Evolutionary conservation across 1,140 invertebrate genomes (phyloP).

Genomic region (Formica selysi): DNA sequence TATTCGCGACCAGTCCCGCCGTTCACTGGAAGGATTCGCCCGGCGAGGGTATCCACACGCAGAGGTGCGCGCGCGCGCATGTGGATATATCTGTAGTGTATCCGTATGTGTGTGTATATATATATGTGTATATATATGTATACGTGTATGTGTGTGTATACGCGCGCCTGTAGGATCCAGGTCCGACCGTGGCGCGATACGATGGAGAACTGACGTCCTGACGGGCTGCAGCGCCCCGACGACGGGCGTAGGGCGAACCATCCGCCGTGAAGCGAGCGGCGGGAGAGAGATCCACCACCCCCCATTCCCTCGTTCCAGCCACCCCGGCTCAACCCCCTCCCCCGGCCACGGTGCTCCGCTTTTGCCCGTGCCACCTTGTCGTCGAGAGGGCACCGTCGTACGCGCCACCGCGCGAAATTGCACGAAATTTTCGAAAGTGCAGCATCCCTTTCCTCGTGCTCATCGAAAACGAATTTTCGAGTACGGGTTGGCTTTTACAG

Average conservation of each 20-base stretch:
- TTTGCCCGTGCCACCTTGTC: constrained; percentile 52
- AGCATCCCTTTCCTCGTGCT: not conserved
- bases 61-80: constrained; percentile 21
- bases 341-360: constrained; percentile 45
- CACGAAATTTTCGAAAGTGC: constrained; percentile 22
- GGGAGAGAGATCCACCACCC: constrained; percentile 65
- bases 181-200: constrained; percentile 78
- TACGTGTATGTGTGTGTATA: not conserved
- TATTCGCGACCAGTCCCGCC: constrained; percentile 29
- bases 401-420: constrained; percentile 38
- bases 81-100: not conserved
- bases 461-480: constrained; percentile 24
- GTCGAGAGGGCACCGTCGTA: constrained; percentile 61
- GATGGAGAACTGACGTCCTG: constrained; percentile 81
- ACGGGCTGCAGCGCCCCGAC: constrained; percentile 79
- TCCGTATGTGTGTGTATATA: not conserved
- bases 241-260: constrained; percentile 79
- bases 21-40: constrained; percentile 28
- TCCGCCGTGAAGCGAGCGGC: constrained; percentile 66
- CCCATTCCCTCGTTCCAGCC: constrained; percentile 43
- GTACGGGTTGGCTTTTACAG: not conserved
- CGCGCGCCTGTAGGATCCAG: constrained; percentile 28
- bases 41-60: constrained; percentile 11
- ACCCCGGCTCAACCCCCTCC: constrained; percentile 38
- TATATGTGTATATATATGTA: not conserved